A percentile compares a stretch with the other conserved stretches of the same genome.
phyloP scores from a whole-genome alignment of 2,888 invertebrate species.

The Drosophila nr. medialis region DNA sequence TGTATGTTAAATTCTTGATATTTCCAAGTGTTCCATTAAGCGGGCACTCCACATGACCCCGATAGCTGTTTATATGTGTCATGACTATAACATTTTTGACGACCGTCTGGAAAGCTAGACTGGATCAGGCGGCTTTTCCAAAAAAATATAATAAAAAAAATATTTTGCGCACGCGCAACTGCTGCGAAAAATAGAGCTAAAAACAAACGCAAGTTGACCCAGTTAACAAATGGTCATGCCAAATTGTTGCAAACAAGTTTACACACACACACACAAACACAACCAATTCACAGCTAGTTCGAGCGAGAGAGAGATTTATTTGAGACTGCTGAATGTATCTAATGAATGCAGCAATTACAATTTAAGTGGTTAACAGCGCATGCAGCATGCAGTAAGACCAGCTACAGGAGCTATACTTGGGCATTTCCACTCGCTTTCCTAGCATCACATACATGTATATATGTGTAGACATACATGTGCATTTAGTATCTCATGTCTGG shows the following conservation, averaged over 20 bases:
- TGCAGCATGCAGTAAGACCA: slow-evolving; percentile 39
- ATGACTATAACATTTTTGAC: neutral
- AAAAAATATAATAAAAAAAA: slow-evolving; percentile 10
- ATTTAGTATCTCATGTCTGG: neutral
- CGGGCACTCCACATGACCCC: neutral
- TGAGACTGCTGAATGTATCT: slow-evolving; percentile 46
- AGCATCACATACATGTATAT: neutral
- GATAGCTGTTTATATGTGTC: neutral
- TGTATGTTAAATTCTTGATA: neutral
- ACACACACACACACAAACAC: slow-evolving; percentile 19
- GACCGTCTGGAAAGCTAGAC: neutral
- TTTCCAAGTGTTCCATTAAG: neutral
- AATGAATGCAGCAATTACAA: slow-evolving; percentile 61
- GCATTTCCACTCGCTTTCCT: slow-evolving; percentile 29
- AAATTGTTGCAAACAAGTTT: slow-evolving; percentile 71
- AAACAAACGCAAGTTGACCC: slow-evolving; percentile 62
- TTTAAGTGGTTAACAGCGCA: slow-evolving; percentile 52
- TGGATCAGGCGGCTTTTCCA: slow-evolving; percentile 11
- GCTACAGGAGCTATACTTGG: slow-evolving; percentile 39
- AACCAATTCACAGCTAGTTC: slow-evolving; percentile 2
- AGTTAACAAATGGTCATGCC: slow-evolving; percentile 69
- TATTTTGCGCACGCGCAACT: slow-evolving; percentile 35
- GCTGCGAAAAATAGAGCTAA: slow-evolving; percentile 33
- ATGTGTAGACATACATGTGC: neutral
- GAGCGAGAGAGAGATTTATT: slow-evolving; percentile 17